phyloP scores from a whole-genome alignment of 2,797 vertebrate species.

The Cryptoblepharus egeriae region DNA sequence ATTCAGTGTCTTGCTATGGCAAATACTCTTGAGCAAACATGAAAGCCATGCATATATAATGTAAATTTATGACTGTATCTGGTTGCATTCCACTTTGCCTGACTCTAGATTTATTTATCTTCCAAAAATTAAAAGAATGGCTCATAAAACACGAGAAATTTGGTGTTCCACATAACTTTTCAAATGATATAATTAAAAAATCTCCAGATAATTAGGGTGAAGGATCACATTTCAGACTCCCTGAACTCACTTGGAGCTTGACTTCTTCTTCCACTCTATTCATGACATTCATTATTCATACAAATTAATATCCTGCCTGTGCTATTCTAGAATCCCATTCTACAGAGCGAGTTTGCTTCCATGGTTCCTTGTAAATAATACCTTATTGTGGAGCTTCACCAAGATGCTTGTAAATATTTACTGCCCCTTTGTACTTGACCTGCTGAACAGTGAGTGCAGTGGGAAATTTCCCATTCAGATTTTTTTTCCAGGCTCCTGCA shows the following conservation, averaged over 20 bases:
- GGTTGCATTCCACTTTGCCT: not conserved
- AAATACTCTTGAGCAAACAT: not conserved
- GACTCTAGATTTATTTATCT: not conserved
- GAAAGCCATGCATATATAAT: not conserved
- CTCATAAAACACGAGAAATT: not conserved
- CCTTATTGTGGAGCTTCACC: conserved; percentile 11
- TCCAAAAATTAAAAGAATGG: not conserved
- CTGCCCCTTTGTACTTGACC: conserved; percentile 14
- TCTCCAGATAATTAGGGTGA: not conserved
- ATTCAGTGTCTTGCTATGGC: not conserved
- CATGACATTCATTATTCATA: conserved; percentile 32
- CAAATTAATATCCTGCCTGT: conserved; percentile 32
- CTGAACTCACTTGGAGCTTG: not conserved
- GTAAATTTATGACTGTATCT: not conserved
- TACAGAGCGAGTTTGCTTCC: conserved; percentile 21
- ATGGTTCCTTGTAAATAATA: conserved; percentile 6
- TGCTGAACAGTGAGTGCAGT: not conserved
- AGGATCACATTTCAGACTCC: not conserved
- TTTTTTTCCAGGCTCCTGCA: not conserved
- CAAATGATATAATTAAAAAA: not conserved
- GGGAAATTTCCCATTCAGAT: not conserved
- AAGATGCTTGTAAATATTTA: conserved; percentile 30
- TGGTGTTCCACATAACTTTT: not conserved
- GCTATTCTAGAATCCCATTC: not conserved
- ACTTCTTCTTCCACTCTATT: not conserved